phyloP scores from a whole-genome alignment of 1,140 invertebrate species.

The Papilio glaucus region DNA sequence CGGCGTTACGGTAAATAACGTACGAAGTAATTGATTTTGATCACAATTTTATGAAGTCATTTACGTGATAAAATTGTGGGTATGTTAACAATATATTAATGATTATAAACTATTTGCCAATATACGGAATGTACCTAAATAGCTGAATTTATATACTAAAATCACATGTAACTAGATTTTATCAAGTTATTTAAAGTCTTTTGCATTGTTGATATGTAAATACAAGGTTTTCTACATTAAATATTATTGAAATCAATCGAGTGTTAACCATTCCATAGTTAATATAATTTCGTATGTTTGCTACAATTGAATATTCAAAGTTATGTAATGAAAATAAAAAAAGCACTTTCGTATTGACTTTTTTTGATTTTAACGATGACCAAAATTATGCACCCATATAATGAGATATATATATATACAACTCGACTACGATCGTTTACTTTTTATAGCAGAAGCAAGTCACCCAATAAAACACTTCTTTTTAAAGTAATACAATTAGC shows the following conservation, averaged over 20 bases:
- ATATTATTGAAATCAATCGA: background rate
- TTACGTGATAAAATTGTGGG: background rate
- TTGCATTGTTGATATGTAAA: conserved; percentile 12
- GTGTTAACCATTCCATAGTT: background rate
- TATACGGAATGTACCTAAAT: background rate
- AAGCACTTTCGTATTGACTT: background rate
- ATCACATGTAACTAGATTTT: background rate
- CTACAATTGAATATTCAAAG: conserved; percentile 20
- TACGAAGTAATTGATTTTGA: background rate
- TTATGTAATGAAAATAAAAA: conserved; percentile 9
- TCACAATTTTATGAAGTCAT: too few relatives aligned
- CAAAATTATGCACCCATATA: too few relatives aligned
- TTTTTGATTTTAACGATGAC: background rate
- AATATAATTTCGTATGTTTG: conserved; percentile 11
- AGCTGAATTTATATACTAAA: background rate
- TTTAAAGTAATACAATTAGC: too few relatives aligned
- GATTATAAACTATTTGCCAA: background rate
- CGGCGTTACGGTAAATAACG: too few relatives aligned
- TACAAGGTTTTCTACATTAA: background rate
- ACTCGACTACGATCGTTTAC: too few relatives aligned
- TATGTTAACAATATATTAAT: background rate
- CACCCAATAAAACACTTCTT: too few relatives aligned
- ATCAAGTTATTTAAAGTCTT: background rate
- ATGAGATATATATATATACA: too few relatives aligned
- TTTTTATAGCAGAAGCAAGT: too few relatives aligned